Percentiles rank a stretch among this genome's conserved stretches.
Conservation (phyloP, 2,113 vertebrate genomes). For the Dryoscopus gambensis region DNA sequence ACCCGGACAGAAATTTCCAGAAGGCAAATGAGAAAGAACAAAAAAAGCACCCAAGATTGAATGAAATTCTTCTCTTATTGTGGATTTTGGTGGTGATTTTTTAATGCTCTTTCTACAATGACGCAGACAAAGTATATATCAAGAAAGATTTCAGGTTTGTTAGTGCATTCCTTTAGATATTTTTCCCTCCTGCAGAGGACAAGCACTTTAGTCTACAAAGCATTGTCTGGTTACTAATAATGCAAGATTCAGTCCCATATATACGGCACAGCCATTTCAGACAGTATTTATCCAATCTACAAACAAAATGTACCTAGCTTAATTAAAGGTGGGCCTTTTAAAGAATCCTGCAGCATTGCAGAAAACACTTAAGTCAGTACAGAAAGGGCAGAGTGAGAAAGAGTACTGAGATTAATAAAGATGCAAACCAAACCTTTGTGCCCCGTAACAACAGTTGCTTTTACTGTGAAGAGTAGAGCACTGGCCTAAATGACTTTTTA, state of each 20-base stretch:
- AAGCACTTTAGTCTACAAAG: neutral
- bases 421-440: neutral
- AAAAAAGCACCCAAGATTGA: neutral
- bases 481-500: neutral
- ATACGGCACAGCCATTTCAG: fast-evolving
- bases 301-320: neutral
- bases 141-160: neutral
- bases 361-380: neutral
- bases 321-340: neutral
- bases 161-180: neutral
- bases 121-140: neutral
- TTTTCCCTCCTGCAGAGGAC: neutral
- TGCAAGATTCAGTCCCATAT: neutral
- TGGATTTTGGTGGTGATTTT: neutral
- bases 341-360: neutral
- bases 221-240: neutral
- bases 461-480: neutral
- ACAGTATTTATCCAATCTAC: neutral
- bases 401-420: neutral
- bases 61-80: neutral
- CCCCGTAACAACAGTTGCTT: neutral
- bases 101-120: neutral
- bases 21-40: neutral
- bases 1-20: neutral
- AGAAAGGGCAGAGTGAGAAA: neutral